Evolutionary conservation across 2,888 invertebrate genomes (phyloP).

Genomic region (Ethmia dodecea): DNA sequence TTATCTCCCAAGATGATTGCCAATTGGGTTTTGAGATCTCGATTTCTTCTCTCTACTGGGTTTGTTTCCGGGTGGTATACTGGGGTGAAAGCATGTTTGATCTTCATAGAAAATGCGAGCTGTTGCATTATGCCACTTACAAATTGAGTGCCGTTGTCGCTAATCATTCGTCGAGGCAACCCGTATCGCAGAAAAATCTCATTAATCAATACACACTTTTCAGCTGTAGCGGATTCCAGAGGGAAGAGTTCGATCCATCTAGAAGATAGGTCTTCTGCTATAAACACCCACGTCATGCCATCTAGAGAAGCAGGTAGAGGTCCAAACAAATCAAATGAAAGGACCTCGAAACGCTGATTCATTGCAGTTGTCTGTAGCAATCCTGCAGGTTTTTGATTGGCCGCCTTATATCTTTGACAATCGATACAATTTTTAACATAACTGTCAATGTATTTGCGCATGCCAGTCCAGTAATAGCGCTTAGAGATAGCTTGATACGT

Average conservation of each 20-base stretch:
- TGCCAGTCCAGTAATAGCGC: conserved; percentile 7
- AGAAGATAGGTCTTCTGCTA: conserved; percentile 18
- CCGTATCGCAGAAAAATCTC: conserved; percentile 18
- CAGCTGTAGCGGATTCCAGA: conserved; percentile 13
- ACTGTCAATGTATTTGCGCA: conserved; percentile 4
- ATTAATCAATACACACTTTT: conserved; percentile 14
- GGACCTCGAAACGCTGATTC: conserved; percentile 18
- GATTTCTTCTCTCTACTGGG: conserved; percentile 30
- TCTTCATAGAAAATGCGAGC: conserved; percentile 6
- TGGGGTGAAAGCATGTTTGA: conserved; percentile 21
- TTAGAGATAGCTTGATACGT: conserved; percentile 11
- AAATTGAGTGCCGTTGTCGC: conserved; percentile 21
- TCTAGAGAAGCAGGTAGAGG: conserved; percentile 13
- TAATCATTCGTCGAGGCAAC: conserved; percentile 15
- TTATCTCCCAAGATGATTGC: conserved; percentile 21
- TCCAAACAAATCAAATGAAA: conserved; percentile 21
- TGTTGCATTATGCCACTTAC: conserved; percentile 20
- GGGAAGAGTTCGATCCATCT: conserved; percentile 19
- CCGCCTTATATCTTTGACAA: conserved; percentile 4
- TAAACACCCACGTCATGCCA: conserved; percentile 16
- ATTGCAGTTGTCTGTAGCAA: conserved; percentile 12
- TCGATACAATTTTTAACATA: conserved; percentile 13
- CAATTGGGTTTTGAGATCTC: conserved; percentile 29
- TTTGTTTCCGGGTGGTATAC: conserved; percentile 34
- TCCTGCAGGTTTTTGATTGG: conserved; percentile 5